Evolutionary conservation across 2,888 invertebrate species (phyloP), one percentile per base, ranked within the genome.

Genomic region (Latheticus oryzae): DNA sequence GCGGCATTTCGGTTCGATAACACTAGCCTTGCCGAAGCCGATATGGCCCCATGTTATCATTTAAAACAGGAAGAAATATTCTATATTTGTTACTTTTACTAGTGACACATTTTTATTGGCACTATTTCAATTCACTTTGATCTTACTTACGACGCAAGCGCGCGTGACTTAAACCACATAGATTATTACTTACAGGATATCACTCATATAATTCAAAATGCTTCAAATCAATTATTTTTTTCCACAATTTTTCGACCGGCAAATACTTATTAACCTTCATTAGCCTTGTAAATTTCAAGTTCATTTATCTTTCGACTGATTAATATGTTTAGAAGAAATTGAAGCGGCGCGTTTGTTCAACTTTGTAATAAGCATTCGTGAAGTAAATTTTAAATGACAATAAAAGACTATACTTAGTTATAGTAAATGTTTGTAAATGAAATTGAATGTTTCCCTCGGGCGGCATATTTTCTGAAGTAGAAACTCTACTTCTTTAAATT

Each of bases 1-100:
- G 24, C 52, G 53, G 48, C 59, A 50, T 59, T 58, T 59, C 59
- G 54, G 59, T 50, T 54, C 59, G 59, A 59, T 59, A 58, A 30
- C 15, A 32, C 32, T 42, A 42, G 17, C 56, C 42, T 50, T 56
- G 56, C 56, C 56, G 52, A 54, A 54, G 45, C 53, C 45, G 53
- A 54, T 28, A 35, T 54, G 45, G 21, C 53, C 26, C 16, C n/a
- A n/a, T n/a, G n/a, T n/a, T n/a, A n/a, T n/a, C n/a, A n/a, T n/a
- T n/a, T n/a, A n/a, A n/a, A n/a, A n/a, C n/a, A n/a, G n/a, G n/a
- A n/a, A n/a, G n/a, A n/a, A n/a, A n/a, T n/a, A n/a, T n/a, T n/a
- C n/a, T n/a, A n/a, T n/a, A n/a, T n/a, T n/a, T n/a, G n/a, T n/a
- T 21, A 12, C 9, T 38, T 19, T 8, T 12, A 7, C 11, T 11